Conservation (phyloP, 2,888 invertebrate genomes). For the Drosophila trichaetosa region DNA sequence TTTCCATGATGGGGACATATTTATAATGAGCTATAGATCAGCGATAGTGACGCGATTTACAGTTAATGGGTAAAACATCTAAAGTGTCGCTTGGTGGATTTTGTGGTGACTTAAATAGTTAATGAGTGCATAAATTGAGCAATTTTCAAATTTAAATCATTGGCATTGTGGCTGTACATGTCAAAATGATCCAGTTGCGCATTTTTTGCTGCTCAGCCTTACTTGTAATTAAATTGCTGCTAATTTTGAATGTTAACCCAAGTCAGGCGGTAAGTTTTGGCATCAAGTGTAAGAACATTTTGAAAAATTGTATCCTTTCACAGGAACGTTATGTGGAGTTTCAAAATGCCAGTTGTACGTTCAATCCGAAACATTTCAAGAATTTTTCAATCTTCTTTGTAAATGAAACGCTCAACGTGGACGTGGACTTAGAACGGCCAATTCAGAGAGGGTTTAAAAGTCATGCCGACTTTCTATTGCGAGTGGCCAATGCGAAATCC, state of each 20-base stretch:
- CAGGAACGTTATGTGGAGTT: conserved; percentile 54
- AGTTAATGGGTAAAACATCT: not conserved
- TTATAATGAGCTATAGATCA: conserved; percentile 8
- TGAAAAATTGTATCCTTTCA: not conserved
- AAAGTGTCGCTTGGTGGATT: conserved; percentile 6
- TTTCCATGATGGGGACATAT: not conserved
- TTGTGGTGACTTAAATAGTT: conserved; percentile 6
- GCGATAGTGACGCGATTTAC: not conserved
- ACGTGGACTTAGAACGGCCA: conserved; percentile 42
- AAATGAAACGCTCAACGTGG: conserved; percentile 44
- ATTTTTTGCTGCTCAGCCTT: not conserved
- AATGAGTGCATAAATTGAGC: conserved; percentile 8
- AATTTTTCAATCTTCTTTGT: conserved; percentile 39
- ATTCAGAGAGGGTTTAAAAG: conserved; percentile 53
- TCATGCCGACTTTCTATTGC: conserved; percentile 54
- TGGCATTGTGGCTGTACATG: not conserved
- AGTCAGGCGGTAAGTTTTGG: conserved; percentile 42
- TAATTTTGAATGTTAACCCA: not conserved
- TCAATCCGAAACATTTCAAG: conserved; percentile 52
- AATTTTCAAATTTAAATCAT: conserved; percentile 5
- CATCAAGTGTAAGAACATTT: not conserved
- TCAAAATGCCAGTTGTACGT: conserved; percentile 19
- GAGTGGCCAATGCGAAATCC: conserved; percentile 58
- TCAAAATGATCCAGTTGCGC: conserved; percentile 19
- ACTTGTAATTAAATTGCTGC: conserved; percentile 2